Conservation (phyloP, 2,797 vertebrate genomes). For the Sternotherus odoratus region DNA sequence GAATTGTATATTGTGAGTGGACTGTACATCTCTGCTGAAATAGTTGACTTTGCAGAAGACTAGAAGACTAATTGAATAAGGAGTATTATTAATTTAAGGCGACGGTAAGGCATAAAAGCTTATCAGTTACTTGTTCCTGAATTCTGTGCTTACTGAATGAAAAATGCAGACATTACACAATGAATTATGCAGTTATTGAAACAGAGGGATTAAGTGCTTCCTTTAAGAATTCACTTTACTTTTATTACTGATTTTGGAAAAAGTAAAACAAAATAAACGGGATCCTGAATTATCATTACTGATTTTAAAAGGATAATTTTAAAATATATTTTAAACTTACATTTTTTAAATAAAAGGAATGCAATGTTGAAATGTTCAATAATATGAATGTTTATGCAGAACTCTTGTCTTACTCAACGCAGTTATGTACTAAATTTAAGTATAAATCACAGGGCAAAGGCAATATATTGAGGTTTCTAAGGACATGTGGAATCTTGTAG, state of each 20-base stretch:
- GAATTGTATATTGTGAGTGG: neutral
- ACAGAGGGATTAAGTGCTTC: neutral
- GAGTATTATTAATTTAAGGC: neutral
- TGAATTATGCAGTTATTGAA: neutral
- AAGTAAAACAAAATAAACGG: constrained; percentile 7
- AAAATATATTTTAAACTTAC: neutral
- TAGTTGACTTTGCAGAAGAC: neutral
- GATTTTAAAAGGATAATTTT: neutral
- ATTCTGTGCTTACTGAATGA: neutral
- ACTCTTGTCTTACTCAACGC: neutral
- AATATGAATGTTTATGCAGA: neutral
- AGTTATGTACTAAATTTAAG: neutral
- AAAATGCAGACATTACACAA: neutral
- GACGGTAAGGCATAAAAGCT: neutral
- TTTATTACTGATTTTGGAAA: neutral
- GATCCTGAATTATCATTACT: constrained; percentile 8
- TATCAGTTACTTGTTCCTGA: neutral
- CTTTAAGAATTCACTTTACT: neutral
- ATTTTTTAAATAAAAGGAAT: neutral
- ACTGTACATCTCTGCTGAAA: neutral
- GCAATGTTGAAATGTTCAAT: neutral
- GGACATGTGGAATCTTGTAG: constrained; percentile 28
- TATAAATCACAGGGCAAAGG: constrained; percentile 19
- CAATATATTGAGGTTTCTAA: constrained; percentile 40
- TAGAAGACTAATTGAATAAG: neutral